Evolutionary conservation across 2,888 invertebrate genomes (phyloP).

Genomic region (Agonopterix subpropinquella): DNA sequence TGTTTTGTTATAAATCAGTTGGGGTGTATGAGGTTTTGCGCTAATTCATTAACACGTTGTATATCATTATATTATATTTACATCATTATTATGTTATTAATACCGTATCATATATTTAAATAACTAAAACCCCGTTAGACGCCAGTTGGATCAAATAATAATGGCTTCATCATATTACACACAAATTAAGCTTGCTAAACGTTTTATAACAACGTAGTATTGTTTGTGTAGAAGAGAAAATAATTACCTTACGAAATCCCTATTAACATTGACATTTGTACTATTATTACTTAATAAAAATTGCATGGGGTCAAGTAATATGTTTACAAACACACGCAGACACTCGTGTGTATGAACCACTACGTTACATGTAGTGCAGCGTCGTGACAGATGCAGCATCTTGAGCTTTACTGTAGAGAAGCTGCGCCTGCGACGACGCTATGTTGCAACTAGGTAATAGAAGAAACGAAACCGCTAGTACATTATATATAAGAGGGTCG

Average conservation of each 20-base stretch:
- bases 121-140: slow-evolving; percentile 2
- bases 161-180: slow-evolving; percentile 15
- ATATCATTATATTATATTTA: background rate
- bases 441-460: slow-evolving; percentile 64
- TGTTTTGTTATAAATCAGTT: too few relatives aligned
- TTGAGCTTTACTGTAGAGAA: slow-evolving; percentile 3
- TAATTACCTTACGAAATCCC: slow-evolving; percentile 41
- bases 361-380: slow-evolving; percentile 6
- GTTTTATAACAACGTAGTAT: slow-evolving; percentile 17
- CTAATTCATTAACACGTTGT: too few relatives aligned
- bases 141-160: slow-evolving; percentile 1
- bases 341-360: slow-evolving; percentile 10
- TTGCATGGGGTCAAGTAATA: slow-evolving; percentile 36
- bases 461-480: slow-evolving; percentile 39
- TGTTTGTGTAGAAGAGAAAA: slow-evolving; percentile 25
- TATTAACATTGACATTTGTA: slow-evolving; percentile 61
- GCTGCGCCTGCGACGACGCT: slow-evolving; percentile 29
- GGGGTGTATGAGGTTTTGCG: too few relatives aligned
- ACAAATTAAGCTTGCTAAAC: slow-evolving; percentile 16
- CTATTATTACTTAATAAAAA: slow-evolving; percentile 47
- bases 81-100: too few relatives aligned
- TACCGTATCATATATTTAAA: background rate
- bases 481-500: slow-evolving; percentile 63
- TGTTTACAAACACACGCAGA: slow-evolving; percentile 35
- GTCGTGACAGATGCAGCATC: slow-evolving; percentile 19